Base-by-base conservation (phyloP, 2,113 vertebrate species). In the Gallinago jamesoni region DNA sequence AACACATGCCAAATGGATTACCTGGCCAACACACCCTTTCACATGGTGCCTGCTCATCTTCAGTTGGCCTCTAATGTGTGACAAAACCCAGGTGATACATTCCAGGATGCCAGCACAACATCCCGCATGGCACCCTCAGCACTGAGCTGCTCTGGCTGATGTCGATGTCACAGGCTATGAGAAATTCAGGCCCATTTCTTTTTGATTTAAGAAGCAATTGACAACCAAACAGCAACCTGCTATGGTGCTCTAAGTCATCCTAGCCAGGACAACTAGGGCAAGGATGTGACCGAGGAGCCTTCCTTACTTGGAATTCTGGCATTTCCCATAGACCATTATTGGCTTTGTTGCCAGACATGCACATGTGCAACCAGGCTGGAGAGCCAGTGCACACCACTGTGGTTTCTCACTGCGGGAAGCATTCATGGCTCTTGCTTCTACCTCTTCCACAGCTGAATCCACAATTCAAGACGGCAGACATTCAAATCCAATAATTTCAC, bases 321-420 rank as follows among this genome's bases (percentile, higher is more conserved):
- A 62, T 84, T 89, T 83, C 20, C 69, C 37, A 6, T 1, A 24
- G 57, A 24, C 8, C 9, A 31, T 33, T 53, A 14, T 1, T 12
- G 86, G 57, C 11, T 82, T 24, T 82, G 13, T 8, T 47, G 11
- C 31, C 66, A 66, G 47, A 6, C 0, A 0, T 25, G 20, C 77
- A 39, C 28, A 12, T 2, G 7, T 0, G 6, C 67, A 76, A 45
- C 27, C 55, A 37, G 68, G 35, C 30, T 63, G 67, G 28, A 79
- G 37, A 31, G 28, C 31, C 12, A 5, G 7, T 6, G 7, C 12
- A 30, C 52, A 4, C 11, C 4, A 2, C 4, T 24, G 25, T 14
- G 20, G n/a, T 18, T 14, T 64, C 0, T 0, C n/a, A 47, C 63
- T 37, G 21, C 48, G 39, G 45, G 25, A 81, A 73, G 12, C 12